Percentiles rank a stretch among this genome's conserved stretches.
These are phyloP conservation scores for Spisula solida DNA, from an alignment of 2,888 invertebrate genomes.

Conservation along the genomic window DNA sequence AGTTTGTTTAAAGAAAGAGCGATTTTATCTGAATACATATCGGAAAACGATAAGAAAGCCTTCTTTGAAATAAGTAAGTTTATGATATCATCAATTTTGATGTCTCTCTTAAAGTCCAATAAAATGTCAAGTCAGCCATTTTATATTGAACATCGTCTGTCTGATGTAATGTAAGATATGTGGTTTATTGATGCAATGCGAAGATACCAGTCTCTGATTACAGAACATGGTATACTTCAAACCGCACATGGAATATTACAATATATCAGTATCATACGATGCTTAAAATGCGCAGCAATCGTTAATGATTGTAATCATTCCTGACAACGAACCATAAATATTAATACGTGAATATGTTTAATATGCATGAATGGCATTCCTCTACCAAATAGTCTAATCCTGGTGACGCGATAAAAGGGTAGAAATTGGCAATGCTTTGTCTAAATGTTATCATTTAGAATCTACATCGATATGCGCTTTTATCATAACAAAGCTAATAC, in stretches of 20 bases:
- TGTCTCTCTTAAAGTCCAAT: slow-evolving; percentile 14
- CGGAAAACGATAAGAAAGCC: background rate
- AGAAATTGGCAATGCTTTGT: too few species aligned
- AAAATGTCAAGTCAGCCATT: slow-evolving; percentile 24
- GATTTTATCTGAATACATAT: background rate
- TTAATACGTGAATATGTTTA: too few species aligned
- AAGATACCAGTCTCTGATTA: slow-evolving; percentile 6
- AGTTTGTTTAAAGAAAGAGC: background rate
- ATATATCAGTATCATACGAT: background rate
- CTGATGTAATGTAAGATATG: background rate
- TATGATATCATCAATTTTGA: slow-evolving; percentile 20
- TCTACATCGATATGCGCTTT: too few species aligned
- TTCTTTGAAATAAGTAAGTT: background rate
- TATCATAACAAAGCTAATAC: too few species aligned
- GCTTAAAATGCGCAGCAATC: too few species aligned
- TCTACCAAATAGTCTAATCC: too few species aligned
- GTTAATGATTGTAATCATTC: too few species aligned
- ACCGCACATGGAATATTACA: background rate
- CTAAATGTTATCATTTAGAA: too few species aligned
- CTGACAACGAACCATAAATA: too few species aligned
- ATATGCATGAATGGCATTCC: too few species aligned
- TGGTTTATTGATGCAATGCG: slow-evolving; percentile 16
- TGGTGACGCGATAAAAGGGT: too few species aligned
- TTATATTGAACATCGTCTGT: slow-evolving; percentile 31
- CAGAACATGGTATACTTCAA: background rate